Conservation (phyloP, 2,113 vertebrate species). For the Prochilodus magdalenae region DNA sequence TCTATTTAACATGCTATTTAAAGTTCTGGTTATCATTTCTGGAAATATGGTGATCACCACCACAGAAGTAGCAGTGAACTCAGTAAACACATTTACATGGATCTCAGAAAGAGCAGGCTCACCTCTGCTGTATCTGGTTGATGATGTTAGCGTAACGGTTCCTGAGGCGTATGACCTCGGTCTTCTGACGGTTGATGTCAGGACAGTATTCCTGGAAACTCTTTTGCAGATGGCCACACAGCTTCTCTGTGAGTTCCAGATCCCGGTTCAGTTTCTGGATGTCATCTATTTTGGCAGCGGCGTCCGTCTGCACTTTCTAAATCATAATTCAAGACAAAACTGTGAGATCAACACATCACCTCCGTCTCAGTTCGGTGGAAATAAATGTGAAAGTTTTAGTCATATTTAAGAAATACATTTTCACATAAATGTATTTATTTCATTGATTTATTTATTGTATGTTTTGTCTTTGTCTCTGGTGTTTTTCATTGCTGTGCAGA, state of each 20-base stretch:
- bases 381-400: too few relatives aligned
- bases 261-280: conserved; percentile 83
- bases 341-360: background rate
- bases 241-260: conserved; percentile 82
- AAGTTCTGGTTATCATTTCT: too few relatives aligned
- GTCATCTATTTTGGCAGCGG: conserved; percentile 78
- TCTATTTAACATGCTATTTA: too few relatives aligned
- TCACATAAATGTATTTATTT: too few relatives aligned
- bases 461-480: background rate
- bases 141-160: conserved; percentile 84
- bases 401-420: background rate
- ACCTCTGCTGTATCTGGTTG: conserved; percentile 89
- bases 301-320: conserved; percentile 76
- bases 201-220: conserved; percentile 89
- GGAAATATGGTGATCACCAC: too few relatives aligned
- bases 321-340: background rate
- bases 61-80: too few relatives aligned
- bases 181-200: conserved; percentile 84
- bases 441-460: background rate
- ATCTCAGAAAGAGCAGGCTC: background rate
- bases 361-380: too few relatives aligned
- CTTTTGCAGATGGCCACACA: conserved; percentile 83
- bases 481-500: background rate
- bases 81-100: background rate
- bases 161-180: conserved; percentile 83